These are phyloP conservation scores for Machimus rusticus DNA, from an alignment of 2,888 invertebrate genomes.

Conservation along the genomic window DNA sequence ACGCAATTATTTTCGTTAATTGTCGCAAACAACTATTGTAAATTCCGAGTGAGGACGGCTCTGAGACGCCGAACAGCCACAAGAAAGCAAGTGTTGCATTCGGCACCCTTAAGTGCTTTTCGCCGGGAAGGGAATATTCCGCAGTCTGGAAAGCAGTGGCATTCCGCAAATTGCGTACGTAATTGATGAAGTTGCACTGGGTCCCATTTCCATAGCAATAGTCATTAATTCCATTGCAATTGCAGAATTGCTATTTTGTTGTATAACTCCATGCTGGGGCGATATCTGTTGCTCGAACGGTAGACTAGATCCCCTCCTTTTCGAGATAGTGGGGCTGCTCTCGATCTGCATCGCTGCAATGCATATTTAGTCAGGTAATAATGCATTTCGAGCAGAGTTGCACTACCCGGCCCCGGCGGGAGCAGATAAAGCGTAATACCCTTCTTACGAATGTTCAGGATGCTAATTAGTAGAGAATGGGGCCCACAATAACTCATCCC, in stretches of 20 bases:
- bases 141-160: neutral
- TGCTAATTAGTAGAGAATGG: conserved; percentile 1
- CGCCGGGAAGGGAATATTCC: neutral
- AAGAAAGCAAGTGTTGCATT: neutral
- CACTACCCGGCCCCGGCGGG: neutral
- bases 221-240: neutral
- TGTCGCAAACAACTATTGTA: neutral
- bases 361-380: neutral
- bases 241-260: neutral
- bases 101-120: neutral
- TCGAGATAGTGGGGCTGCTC: neutral
- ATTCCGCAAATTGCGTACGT: neutral
- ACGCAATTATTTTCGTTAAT: neutral
- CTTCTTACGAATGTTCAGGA: neutral
- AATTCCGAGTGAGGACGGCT: neutral
- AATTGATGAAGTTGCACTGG: conserved; percentile 14
- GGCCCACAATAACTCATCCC: neutral
- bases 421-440: neutral
- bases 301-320: neutral
- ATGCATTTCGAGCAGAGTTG: neutral
- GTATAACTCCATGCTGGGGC: neutral
- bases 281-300: neutral
- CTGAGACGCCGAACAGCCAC: neutral
- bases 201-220: neutral
- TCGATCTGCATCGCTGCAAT: neutral